A percentile compares a stretch with the other conserved stretches of the same genome.
Conservation (phyloP, 2,888 invertebrate genomes). For the Synergus laeviventris region DNA sequence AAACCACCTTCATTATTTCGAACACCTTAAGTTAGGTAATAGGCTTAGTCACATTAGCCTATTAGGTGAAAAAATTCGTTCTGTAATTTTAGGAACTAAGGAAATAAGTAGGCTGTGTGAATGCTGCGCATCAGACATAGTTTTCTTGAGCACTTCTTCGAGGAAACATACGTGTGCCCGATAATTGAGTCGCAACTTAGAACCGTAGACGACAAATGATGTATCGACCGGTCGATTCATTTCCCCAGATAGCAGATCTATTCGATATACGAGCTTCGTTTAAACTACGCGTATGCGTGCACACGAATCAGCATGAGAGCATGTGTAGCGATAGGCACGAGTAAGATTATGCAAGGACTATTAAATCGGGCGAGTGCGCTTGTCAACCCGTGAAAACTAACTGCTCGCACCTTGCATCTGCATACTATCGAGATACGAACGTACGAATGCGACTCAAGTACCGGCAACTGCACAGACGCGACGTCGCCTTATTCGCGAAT, state of each 20-base stretch:
- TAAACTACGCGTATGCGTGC: conserved; percentile 22
- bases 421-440: conserved; percentile 63
- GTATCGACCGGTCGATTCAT: conserved; percentile 66
- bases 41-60: too few relatives aligned
- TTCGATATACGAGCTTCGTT: conserved; percentile 52
- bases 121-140: background rate
- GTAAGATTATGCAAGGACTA: conserved; percentile 50
- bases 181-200: conserved; percentile 41
- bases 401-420: conserved; percentile 65
- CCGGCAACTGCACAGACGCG: conserved; percentile 19
- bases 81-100: too few relatives aligned
- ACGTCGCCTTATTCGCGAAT: conserved; percentile 30
- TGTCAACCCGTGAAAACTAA: conserved; percentile 67
- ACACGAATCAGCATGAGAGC: conserved; percentile 24
- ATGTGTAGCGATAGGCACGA: conserved; percentile 17
- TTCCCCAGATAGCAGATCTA: conserved; percentile 70
- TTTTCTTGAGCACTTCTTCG: background rate
- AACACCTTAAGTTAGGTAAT: background rate
- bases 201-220: conserved; percentile 63
- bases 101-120: background rate
- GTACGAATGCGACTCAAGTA: conserved; percentile 38
- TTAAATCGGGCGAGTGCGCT: conserved; percentile 60
- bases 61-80: too few relatives aligned
- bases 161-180: background rate
- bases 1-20: background rate